These are phyloP conservation scores for Apocheima hispidaria DNA, from an alignment of 2,888 invertebrate genomes.

Conservation along the genomic window DNA sequence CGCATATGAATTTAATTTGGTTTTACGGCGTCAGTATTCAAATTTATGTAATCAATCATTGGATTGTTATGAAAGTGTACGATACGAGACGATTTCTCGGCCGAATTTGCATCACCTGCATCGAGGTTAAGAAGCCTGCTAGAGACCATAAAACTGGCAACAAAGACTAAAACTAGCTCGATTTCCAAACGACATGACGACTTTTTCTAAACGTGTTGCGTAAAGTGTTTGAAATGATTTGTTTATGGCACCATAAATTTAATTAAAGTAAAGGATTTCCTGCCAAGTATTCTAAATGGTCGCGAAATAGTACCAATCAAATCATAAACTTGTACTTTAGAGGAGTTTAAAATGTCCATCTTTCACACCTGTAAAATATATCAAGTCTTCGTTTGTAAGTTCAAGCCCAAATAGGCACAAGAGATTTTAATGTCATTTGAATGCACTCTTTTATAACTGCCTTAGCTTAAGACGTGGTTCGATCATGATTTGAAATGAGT, in stretches of 20 bases:
- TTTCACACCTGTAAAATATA: conserved; percentile 9
- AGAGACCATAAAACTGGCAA: conserved; percentile 47
- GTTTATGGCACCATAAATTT: conserved; percentile 38
- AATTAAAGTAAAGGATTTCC: conserved; percentile 42
- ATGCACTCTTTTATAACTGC: too few species aligned
- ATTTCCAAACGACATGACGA: conserved; percentile 35
- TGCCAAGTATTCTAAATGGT: conserved; percentile 32
- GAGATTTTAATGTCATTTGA: too few species aligned
- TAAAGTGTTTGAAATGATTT: conserved; percentile 38
- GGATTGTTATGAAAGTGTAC: conserved; percentile 84
- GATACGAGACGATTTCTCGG: conserved; percentile 80
- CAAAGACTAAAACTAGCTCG: conserved; percentile 34
- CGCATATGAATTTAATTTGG: conserved; percentile 82
- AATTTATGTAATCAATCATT: conserved; percentile 84
- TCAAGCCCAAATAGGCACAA: neutral
- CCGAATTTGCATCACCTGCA: conserved; percentile 80
- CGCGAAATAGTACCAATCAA: conserved; percentile 19
- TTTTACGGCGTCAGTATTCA: conserved; percentile 81
- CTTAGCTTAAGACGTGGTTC: too few species aligned
- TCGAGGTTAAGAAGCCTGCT: conserved; percentile 64
- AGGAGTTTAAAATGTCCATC: conserved; percentile 4
- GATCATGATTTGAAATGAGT: too few species aligned
- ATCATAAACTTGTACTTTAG: conserved; percentile 20
- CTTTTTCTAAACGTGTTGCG: conserved; percentile 37
- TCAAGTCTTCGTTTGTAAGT: neutral